These are phyloP conservation scores for Montifringilla adamsi DNA, from an alignment of 2,113 vertebrate species.

Conservation along the genomic window DNA sequence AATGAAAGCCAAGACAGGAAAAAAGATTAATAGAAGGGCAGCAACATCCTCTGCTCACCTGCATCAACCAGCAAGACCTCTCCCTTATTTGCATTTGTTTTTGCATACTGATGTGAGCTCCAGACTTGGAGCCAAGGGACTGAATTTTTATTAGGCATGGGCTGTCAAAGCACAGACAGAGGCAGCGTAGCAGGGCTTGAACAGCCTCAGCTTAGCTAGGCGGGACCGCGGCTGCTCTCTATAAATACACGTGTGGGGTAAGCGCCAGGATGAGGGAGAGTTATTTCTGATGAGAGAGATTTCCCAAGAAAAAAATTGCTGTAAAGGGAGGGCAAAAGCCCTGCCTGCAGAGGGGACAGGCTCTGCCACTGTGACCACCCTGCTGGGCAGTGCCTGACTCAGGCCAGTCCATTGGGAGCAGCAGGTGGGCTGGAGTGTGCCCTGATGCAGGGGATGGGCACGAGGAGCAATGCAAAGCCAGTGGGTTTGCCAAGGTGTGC, in stretches of 20 bases:
- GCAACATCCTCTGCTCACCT: neutral
- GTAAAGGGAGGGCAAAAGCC: neutral
- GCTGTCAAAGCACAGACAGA: neutral
- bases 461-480: fast-evolving
- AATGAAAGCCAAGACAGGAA: neutral
- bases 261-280: neutral
- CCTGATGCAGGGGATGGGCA: fast-evolving
- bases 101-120: neutral
- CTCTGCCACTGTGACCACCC: neutral
- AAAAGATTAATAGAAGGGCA: neutral
- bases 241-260: neutral
- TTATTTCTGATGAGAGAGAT: neutral
- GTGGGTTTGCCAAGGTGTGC: fast-evolving
- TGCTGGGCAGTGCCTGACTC: fast-evolving
- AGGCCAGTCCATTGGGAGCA: fast-evolving
- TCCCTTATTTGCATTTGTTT: neutral
- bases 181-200: fast-evolving
- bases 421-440: fast-evolving
- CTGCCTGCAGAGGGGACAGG: neutral
- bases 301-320: neutral
- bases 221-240: neutral
- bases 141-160: neutral
- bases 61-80: neutral
- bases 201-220: neutral
- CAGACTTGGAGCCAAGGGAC: neutral